Evolutionary conservation across 2,797 vertebrate genomes (phyloP), one percentile per base, ranked within the genome.

Genomic region (Malacoctenus gilli): DNA sequence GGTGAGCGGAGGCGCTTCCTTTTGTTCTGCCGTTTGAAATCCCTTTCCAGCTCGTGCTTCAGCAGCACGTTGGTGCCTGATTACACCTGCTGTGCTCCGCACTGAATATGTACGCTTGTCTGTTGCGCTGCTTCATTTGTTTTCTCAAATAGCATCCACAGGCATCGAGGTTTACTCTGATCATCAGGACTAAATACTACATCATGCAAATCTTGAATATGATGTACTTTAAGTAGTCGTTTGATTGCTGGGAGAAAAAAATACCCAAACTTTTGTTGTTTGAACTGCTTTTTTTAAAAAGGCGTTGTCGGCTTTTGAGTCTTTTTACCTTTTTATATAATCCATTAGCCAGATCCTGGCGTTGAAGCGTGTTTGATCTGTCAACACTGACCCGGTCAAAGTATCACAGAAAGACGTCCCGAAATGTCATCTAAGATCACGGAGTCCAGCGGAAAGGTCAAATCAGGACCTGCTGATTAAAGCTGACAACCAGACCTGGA

Each of bases 1-100:
- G 93, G 97, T 98, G 64, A 87, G 72, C 25, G 34, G 16, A 37
- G 28, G 1, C 0, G 42, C 41, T 23, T 51, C 14, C 11, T 21
- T 43, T n/a, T 13, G 25, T 28, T 28, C 9, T 28, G 5, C 5
- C 9, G 25, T 28, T 28, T n/a, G n/a, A n/a, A n/a, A n/a, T n/a
- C n/a, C n/a, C n/a, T n/a, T n/a, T n/a, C n/a, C n/a, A n/a, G n/a
- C n/a, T n/a, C n/a, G 4, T 37, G 3, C 21, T 18, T 3, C 11
- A 20, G 41, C 22, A 21, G n/a, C n/a, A n/a, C n/a, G n/a, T n/a
- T n/a, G n/a, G n/a, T n/a, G n/a, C n/a, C n/a, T n/a, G n/a, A n/a
- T n/a, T n/a, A 28, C n/a, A 2, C 55, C 5, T 47, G 3, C 21
- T 44, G 1, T 35, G 7, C 18, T 39, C 40, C 49, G 22, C 20